These are phyloP conservation scores for Rissa tridactyla DNA, from an alignment of 2,113 vertebrate genomes.

Conservation along the genomic window DNA sequence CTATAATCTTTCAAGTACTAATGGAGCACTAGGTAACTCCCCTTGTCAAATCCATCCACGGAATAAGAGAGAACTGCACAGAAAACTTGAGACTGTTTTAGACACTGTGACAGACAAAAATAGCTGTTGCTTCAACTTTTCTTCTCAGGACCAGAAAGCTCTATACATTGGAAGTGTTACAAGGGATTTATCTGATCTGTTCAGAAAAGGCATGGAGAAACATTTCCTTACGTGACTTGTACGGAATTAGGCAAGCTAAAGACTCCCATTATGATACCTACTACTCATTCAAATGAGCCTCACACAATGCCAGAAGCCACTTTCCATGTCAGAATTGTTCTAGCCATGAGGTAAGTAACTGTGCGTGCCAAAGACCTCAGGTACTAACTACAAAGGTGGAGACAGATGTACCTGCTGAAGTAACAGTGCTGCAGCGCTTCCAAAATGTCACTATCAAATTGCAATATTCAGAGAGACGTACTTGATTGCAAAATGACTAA, in stretches of 20 bases:
- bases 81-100: conserved; percentile 27
- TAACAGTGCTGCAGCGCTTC: neutral
- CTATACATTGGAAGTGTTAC: neutral
- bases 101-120: neutral
- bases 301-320: neutral
- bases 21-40: conserved; percentile 71
- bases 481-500: neutral
- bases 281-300: neutral
- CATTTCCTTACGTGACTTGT: neutral
- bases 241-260: neutral
- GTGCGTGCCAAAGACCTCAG: neutral
- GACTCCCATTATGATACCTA: neutral
- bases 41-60: conserved; percentile 46
- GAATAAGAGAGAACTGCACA: conserved; percentile 43
- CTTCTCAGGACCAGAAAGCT: neutral
- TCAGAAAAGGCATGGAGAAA: neutral
- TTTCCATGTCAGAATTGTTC: neutral
- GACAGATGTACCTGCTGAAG: neutral
- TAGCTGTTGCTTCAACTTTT: neutral
- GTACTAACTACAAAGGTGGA: neutral
- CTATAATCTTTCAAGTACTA: conserved; percentile 77
- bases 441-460: neutral
- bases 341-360: neutral
- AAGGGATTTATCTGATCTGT: neutral
- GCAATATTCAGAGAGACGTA: neutral